Conservation (phyloP, 30 jellyfish, hydroid and myxozoan species). For the Mastigias papua region DNA sequence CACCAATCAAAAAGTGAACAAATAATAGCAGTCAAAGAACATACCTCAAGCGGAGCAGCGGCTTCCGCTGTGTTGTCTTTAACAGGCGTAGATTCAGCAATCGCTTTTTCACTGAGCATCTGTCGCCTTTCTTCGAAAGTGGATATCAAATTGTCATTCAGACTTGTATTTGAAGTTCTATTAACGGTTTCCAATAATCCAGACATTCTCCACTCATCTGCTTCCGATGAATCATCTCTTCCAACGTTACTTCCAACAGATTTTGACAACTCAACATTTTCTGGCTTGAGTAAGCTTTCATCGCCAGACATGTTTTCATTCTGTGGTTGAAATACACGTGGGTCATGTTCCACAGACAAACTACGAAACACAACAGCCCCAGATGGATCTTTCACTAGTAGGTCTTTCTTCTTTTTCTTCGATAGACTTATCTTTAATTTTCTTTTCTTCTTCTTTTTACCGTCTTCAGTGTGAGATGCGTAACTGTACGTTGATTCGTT, state of each 20-base stretch:
- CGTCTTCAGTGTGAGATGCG: constrained; percentile 20
- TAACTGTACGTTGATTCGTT: constrained; percentile 42
- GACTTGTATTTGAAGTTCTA: constrained; percentile 27
- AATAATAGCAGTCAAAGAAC: not conserved
- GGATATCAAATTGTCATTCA: constrained; percentile 41
- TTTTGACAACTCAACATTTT: constrained; percentile 36
- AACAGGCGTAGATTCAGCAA: constrained; percentile 56
- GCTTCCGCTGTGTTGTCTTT: constrained; percentile 1
- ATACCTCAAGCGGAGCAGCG: not conserved
- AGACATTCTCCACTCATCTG: constrained; percentile 83
- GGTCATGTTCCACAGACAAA: constrained; percentile 73
- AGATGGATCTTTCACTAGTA: constrained; percentile 18
- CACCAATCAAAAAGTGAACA: not conserved
- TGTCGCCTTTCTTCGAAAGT: constrained; percentile 55
- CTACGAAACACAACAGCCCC: constrained; percentile 59
- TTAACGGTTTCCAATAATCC: constrained; percentile 69
- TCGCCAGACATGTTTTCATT: not conserved
- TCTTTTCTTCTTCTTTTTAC: constrained; percentile 45
- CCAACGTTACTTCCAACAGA: constrained; percentile 58
- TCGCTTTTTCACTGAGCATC: constrained; percentile 3
- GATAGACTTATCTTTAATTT: constrained; percentile 32
- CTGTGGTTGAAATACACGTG: constrained; percentile 44
- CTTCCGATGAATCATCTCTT: constrained; percentile 53
- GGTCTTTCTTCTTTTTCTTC: constrained; percentile 48
- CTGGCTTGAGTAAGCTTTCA: constrained; percentile 15